phyloP scores from a whole-genome alignment of 2,888 invertebrate genomes.

The Leucozona laternaria region DNA sequence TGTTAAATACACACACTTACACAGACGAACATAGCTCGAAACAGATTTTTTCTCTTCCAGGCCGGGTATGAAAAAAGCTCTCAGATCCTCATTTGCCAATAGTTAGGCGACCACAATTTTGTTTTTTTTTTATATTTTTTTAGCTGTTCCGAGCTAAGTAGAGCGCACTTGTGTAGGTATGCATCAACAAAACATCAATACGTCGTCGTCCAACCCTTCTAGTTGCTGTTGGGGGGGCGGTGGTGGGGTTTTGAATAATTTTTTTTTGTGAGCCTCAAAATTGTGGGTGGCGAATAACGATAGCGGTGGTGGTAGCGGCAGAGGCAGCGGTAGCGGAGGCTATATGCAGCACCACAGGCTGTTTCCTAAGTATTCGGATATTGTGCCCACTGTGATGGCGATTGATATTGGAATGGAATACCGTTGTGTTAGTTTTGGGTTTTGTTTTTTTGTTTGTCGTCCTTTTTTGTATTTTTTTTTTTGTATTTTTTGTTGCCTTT shows the following conservation, averaged over 20 bases:
- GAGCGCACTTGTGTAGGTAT: slow-evolving; percentile 74
- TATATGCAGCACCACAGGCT: slow-evolving; percentile 69
- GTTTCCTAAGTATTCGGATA: slow-evolving; percentile 74
- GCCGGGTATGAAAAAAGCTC: slow-evolving; percentile 69
- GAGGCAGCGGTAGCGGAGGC: background rate
- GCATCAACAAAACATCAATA: slow-evolving; percentile 76
- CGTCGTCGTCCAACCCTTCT: slow-evolving; percentile 75
- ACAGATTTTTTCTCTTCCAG: slow-evolving; percentile 73
- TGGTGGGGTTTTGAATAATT: background rate
- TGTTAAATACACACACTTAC: slow-evolving; percentile 64
- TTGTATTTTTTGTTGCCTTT: slow-evolving; percentile 57
- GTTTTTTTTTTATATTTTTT: slow-evolving; percentile 61
- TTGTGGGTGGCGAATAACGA: slow-evolving; percentile 31
- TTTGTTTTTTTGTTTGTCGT: slow-evolving; percentile 3
- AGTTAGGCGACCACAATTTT: slow-evolving; percentile 74
- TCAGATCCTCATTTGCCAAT: slow-evolving; percentile 76
- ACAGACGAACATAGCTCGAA: slow-evolving; percentile 54
- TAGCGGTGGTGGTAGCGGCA: background rate
- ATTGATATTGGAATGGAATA: slow-evolving; percentile 66
- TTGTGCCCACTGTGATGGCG: slow-evolving; percentile 71
- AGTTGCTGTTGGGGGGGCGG: slow-evolving; percentile 36
- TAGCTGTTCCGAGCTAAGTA: slow-evolving; percentile 65
- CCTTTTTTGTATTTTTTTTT: slow-evolving; percentile 19
- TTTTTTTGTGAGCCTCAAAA: slow-evolving; percentile 46
- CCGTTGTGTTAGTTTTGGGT: slow-evolving; percentile 70